Percentiles rank a stretch among this genome's conserved stretches.
These are phyloP conservation scores for Adelosebastes latens DNA, from an alignment of 2,797 vertebrate species.

Conservation along the genomic window DNA sequence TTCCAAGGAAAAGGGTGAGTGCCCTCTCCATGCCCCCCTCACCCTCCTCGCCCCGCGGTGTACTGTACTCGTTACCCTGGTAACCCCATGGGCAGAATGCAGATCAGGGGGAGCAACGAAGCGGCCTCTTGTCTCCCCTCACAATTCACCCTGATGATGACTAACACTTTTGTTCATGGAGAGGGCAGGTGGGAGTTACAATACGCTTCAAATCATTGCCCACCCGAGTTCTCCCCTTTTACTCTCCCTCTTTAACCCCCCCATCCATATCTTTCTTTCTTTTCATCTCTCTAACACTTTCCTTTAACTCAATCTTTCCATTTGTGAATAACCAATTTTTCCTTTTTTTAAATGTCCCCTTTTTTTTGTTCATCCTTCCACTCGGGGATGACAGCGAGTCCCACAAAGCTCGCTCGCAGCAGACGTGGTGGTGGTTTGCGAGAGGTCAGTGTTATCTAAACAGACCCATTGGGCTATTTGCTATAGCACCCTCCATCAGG, in stretches of 20 bases:
- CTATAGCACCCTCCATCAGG: constrained; percentile 88
- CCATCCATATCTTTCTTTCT: constrained; percentile 6
- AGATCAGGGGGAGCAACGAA: constrained; percentile 77
- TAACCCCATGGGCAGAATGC: constrained; percentile 83
- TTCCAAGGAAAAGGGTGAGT: constrained; percentile 82
- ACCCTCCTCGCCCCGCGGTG: constrained; percentile 62
- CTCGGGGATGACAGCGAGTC: constrained; percentile 58
- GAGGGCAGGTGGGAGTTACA: constrained; percentile 84
- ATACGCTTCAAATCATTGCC: constrained; percentile 74
- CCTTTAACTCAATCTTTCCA: constrained; percentile 9
- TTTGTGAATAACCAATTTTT: constrained; percentile 8
- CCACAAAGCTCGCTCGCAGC: constrained; percentile 70
- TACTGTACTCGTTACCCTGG: constrained; percentile 84
- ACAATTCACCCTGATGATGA: constrained; percentile 83
- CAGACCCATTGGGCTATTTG: constrained; percentile 88
- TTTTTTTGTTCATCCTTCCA: constrained; percentile 52
- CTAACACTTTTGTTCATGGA: constrained; percentile 83
- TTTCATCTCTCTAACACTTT: constrained; percentile 14
- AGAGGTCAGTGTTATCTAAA: constrained; percentile 91
- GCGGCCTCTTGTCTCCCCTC: constrained; percentile 76
- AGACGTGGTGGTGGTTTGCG: constrained; percentile 64
- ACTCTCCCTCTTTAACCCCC: constrained; percentile 28
- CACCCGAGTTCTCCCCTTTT: constrained; percentile 60
- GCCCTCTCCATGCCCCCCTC: constrained; percentile 73
- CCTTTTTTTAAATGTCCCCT: neutral